Evolutionary conservation across 1,140 invertebrate genomes (phyloP).

Genomic region (Coptotermes formosanus): DNA sequence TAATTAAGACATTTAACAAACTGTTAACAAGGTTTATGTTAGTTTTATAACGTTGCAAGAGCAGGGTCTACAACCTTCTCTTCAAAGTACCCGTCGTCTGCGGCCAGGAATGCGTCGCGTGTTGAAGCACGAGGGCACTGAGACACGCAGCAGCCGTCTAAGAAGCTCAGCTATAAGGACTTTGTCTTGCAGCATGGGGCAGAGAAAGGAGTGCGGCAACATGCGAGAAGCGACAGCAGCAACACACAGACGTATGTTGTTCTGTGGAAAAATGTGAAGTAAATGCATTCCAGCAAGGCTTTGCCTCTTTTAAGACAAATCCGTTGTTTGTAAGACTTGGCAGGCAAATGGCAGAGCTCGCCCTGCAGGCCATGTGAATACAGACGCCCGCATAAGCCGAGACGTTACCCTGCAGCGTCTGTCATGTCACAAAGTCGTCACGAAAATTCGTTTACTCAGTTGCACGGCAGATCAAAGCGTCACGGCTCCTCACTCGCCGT

Average conservation of each 20-base stretch:
- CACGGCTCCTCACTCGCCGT: no score
- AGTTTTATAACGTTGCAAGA: no score
- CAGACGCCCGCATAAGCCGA: neutral
- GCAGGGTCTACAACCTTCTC: no score
- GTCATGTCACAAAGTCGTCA: no score
- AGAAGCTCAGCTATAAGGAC: neutral
- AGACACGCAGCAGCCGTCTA: neutral
- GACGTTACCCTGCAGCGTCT: neutral
- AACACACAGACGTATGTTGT: neutral
- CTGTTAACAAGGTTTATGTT: no score
- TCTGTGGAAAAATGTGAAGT: neutral
- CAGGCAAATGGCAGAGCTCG: neutral
- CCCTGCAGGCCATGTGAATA: neutral
- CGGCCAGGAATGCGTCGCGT: no score
- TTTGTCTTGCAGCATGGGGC: no score
- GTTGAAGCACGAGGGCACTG: no score
- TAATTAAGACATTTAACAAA: no score
- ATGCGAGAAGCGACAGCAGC: neutral
- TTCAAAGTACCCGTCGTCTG: no score
- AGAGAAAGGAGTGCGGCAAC: neutral
- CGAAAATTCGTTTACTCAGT: no score
- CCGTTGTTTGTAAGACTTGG: neutral
- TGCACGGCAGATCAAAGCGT: no score
- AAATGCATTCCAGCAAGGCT: neutral
- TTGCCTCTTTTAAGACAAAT: neutral